Base-by-base conservation (phyloP, 30 jellyfish, hydroid and myxozoan species). In the Catostylus mosaicus region DNA sequence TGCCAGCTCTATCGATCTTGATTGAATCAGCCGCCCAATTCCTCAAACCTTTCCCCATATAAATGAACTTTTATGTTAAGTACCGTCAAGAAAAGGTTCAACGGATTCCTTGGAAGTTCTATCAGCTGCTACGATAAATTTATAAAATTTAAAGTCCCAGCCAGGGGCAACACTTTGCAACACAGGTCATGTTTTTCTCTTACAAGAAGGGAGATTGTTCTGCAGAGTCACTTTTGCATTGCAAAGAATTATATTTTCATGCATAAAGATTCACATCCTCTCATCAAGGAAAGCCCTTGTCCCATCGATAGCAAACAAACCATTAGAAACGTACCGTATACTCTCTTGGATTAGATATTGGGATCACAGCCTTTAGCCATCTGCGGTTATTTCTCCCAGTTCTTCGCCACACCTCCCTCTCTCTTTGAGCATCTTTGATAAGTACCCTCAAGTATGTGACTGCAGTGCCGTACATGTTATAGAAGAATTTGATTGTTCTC, bases 281-380 rank as follows among this genome's bases (percentile, higher is more conserved):
- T n/a, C n/a, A n/a, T n/a, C n/a, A n/a, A n/a, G n/a, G n/a, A n/a
- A n/a, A n/a, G n/a, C n/a, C n/a, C n/a, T n/a, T n/a, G 27, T 0
- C 24, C 77, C 0, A 24, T 43, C 19, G 19, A 11, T 20, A 16
- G n/a, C n/a, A 61, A 26, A 19, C 37, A 16, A 10, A 5, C 24
- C n/a, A 65, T 2, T 9, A 8, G 14, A 65, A 30, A 10, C 77
- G 22, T 14, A 68, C 80, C 60, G 30, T 35, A 36, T 34, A 68
- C 45, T 68, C 80, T 68, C 80, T 68, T 35, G 80, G 80, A 36
- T 37, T 68, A 1, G 65, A 37, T 10, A 36, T 10, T 12, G 80
- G 80, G 38, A 68, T 64, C 26, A 68, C 80, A 3, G 80, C 80
- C 31, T 68, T 68, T 37, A 68, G 22, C 80, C 80, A 68, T 34